Conservation (phyloP, 2,113 vertebrate genomes). For the Parus major region DNA sequence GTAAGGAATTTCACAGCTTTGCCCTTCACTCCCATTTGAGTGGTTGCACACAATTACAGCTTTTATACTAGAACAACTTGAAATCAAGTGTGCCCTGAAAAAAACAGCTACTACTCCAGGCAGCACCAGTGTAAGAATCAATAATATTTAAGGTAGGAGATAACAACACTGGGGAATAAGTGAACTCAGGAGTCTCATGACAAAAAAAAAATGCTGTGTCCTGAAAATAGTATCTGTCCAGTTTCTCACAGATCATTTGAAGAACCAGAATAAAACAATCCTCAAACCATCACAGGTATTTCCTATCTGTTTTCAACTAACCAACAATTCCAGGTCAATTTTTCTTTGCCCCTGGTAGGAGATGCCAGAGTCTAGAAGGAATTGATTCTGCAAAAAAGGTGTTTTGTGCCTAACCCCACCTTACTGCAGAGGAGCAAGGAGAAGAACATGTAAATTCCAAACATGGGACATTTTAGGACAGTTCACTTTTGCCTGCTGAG, state of each 20-base stretch:
- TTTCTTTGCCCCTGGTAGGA: not conserved
- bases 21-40: not conserved
- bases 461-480: not conserved
- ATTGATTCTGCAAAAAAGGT: not conserved
- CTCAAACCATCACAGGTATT: not conserved
- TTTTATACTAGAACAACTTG: not conserved
- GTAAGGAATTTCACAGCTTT: not conserved
- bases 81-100: not conserved
- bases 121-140: not conserved
- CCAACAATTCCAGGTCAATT: not conserved
- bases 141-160: not conserved
- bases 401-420: not conserved
- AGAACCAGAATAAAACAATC: not conserved
- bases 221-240: not conserved
- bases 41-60: not conserved
- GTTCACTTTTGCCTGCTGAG: not conserved
- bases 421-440: not conserved
- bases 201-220: not conserved
- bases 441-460: not conserved
- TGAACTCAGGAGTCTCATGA: not conserved
- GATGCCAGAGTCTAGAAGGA: not conserved
- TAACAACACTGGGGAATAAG: not conserved
- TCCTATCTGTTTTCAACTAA: not conserved
- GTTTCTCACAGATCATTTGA: not conserved
- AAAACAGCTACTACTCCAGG: not conserved